Evolutionary conservation across 92 coral and sea anemone species (phyloP).

Genomic region (Parazoanthus atlanticus): DNA sequence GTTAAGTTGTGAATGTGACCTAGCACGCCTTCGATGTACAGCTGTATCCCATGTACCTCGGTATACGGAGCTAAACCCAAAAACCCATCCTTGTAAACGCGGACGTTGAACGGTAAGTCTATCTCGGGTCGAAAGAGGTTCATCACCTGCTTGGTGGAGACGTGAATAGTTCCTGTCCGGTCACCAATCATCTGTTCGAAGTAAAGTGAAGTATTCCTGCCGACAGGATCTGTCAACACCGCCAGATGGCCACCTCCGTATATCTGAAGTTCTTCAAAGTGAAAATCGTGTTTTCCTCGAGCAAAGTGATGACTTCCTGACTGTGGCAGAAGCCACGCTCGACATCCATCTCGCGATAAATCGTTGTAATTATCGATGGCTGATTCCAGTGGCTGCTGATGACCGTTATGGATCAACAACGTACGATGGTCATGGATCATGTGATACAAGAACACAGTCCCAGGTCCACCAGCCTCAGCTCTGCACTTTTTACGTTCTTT

Average conservation of each 20-base stretch:
- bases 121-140: constrained; percentile 65
- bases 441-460: constrained; percentile 74
- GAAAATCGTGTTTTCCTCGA: constrained; percentile 57
- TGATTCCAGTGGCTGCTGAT: constrained; percentile 66
- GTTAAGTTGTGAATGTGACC: constrained; percentile 73
- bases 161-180: constrained; percentile 65
- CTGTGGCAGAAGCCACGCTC: constrained; percentile 76
- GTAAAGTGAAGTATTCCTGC: constrained; percentile 52
- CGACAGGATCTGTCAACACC: constrained; percentile 66
- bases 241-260: constrained; percentile 80
- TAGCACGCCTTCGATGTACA: constrained; percentile 65
- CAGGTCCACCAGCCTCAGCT: constrained; percentile 84
- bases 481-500: constrained; percentile 36
- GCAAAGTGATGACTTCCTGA: constrained; percentile 75
- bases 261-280: constrained; percentile 79
- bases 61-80: constrained; percentile 74
- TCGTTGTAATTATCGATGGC: constrained; percentile 65
- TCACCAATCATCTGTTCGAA: constrained; percentile 77
- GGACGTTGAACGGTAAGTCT: constrained; percentile 74
- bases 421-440: constrained; percentile 76
- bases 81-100: constrained; percentile 67
- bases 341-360: constrained; percentile 67
- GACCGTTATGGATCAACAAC: constrained; percentile 63
- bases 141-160: constrained; percentile 73
- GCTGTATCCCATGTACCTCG: constrained; percentile 72